Percentiles rank a stretch among this genome's conserved stretches.
Evolutionary conservation across 2,113 vertebrate species (phyloP).

Genomic region (Euleptes europaea): DNA sequence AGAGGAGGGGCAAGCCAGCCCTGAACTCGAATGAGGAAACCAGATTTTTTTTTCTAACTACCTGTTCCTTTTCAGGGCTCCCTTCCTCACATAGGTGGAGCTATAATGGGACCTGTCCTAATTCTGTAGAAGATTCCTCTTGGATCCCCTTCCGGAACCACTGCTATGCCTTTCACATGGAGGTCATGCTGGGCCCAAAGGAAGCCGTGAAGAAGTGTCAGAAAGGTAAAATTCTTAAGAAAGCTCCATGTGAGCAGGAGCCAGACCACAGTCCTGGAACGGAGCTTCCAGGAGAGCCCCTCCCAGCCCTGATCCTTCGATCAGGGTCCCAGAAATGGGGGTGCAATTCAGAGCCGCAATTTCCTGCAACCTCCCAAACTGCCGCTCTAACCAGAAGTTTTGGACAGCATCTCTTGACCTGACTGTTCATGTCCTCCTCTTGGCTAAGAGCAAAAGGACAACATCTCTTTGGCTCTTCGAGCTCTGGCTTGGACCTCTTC

Average conservation of each 20-base stretch:
- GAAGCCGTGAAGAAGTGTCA: slow-evolving; percentile 86
- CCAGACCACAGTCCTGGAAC: background rate
- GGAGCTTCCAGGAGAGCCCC: background rate
- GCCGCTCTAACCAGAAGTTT: too few species aligned
- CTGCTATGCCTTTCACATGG: slow-evolving; percentile 95
- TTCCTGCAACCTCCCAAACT: too few species aligned
- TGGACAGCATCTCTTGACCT: too few species aligned
- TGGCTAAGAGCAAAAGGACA: too few species aligned
- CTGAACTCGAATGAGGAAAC: background rate
- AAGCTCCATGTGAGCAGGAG: too few species aligned
- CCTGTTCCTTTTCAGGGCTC: slow-evolving; percentile 51
- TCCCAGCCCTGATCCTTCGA: too few species aligned
- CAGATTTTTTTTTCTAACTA: background rate
- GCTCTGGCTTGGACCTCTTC: too few species aligned
- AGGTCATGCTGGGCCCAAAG: slow-evolving; percentile 83
- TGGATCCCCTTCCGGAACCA: slow-evolving; percentile 94
- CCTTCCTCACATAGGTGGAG: slow-evolving; percentile 75
- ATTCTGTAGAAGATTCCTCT: slow-evolving; percentile 79
- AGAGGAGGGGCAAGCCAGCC: background rate
- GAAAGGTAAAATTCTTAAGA: slow-evolving; percentile 76
- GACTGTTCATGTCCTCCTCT: too few species aligned
- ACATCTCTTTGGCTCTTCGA: too few species aligned
- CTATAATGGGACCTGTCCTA: slow-evolving; percentile 86
- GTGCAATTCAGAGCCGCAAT: too few species aligned
- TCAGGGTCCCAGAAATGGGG: too few species aligned